Base-by-base conservation (phyloP, 2,113 vertebrate species). In the Actinemys pallida region DNA sequence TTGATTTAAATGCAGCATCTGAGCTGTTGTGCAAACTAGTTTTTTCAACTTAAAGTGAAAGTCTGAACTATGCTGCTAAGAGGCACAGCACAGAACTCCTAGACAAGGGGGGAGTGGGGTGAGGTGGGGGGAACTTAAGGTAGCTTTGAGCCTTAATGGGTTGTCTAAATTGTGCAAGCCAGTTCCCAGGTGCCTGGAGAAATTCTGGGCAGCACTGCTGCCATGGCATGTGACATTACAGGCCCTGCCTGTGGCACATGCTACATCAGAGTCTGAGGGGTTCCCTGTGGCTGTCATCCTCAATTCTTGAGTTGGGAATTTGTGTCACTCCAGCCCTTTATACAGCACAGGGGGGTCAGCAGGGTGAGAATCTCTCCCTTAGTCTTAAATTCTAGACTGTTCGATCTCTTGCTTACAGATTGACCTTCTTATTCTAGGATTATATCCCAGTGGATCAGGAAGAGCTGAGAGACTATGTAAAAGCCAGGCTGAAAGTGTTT, bases 391-490 rank as follows among this genome's bases (percentile, higher is more conserved):
- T 94, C 10, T 1, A 0, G 81, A 4, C 31, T 81, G 1, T 96
- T 76, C 25, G 42, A 14, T 59, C 57, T 59, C 5, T 59, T 29
- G 65, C 31, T 35, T 11, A 25, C 76, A 84, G 39, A 49, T 57
- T 91, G 45, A 9, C 94, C 35, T 39, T 27, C 31, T 50, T 91
- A 13, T 82, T 97, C 8, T 86, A 99, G 99, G 99, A 99, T 97
- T 99, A 99, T 92, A 99, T 99, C 95, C 99, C 99, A 87, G 99
- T 99, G 81, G 99, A 99, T 97, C 99, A 99, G 78, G 99, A 99
- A 96, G 99, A 99, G 96, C 94, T 99, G 89, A 98, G 99, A 91
- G 99, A 99, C 93, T 99, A 99, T 5, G 99, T 99, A 84, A 99
- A 99, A 98, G 99, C 99, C 17, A 98, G 99, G 87, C 98, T 99